Evolutionary conservation across 2,113 vertebrate genomes (phyloP), one percentile per base, ranked within the genome.

Genomic region (Grammomys surdaster): DNA sequence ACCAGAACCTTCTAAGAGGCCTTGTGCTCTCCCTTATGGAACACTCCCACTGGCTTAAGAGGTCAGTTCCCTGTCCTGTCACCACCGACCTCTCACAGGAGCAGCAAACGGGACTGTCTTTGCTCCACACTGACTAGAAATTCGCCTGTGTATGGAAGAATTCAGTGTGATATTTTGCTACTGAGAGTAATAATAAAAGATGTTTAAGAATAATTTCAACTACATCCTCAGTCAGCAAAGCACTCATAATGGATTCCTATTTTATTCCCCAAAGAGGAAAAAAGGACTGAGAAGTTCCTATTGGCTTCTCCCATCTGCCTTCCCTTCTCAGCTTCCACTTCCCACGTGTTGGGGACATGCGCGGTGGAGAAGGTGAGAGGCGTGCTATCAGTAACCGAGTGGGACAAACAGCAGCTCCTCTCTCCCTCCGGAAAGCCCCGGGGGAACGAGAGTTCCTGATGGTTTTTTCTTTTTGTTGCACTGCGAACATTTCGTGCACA

Each of bases 201-300:
- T 98, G 98, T 98, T 98, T 94, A 98, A 97, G 98, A 98, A 97
- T 97, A 98, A 98, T 98, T 98, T 98, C 98, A 98, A 98, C 98
- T 98, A 98, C 96, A 98, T 99, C 98, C 98, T 99, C 98, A 98
- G 98, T 98, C 98, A 98, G 98, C 98, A 93, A 98, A 99, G 99
- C 98, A 98, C 98, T 98, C 98, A 94, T 98, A 98, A 98, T 98
- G 98, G 98, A 98, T 98, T 98, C 98, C 98, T 98, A 98, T 98
- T 98, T 98, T 98, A 98, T 97, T 98, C 98, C 98, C 98, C 98
- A 97, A 97, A 97, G 98, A 98, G 98, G 98, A 97, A 97, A 98
- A 98, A 98, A 98, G 97, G 98, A 98, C 97, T 87, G 97, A 98
- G 98, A 98, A 98, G 98, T 98, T 98, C 97, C 98, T 98, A 90